phyloP scores from a whole-genome alignment of 1,140 invertebrate genomes.

The Bombus waltoni region DNA sequence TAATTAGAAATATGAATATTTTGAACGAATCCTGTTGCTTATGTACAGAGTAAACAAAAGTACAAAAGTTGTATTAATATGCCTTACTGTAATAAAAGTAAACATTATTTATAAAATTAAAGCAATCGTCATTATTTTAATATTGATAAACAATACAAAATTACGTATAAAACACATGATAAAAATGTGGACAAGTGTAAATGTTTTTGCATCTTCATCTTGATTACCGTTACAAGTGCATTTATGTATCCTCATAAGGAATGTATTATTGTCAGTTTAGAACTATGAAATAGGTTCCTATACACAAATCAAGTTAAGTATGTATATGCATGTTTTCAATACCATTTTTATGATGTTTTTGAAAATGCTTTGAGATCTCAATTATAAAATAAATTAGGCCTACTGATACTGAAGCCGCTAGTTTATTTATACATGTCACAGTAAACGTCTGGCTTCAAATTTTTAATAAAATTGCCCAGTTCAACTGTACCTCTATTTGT shows the following conservation, averaged over 20 bases:
- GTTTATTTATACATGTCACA: slow-evolving; percentile 60
- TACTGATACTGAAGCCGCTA: slow-evolving; percentile 65
- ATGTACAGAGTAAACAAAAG: slow-evolving; percentile 54
- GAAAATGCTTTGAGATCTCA: slow-evolving; percentile 79
- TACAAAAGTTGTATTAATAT: slow-evolving; percentile 71
- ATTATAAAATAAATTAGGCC: slow-evolving; percentile 72
- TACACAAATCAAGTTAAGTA: slow-evolving; percentile 65
- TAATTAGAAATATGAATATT: slow-evolving; percentile 42
- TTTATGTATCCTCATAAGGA: slow-evolving; percentile 71
- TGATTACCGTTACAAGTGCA: slow-evolving; percentile 71
- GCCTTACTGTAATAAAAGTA: slow-evolving; percentile 67
- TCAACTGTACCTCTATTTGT: slow-evolving; percentile 54
- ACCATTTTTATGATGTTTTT: slow-evolving; percentile 74
- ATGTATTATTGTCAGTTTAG: slow-evolving; percentile 72
- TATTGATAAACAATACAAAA: slow-evolving; percentile 27
- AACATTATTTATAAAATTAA: slow-evolving; percentile 52
- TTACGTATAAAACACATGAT: slow-evolving; percentile 8
- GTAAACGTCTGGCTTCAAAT: slow-evolving; percentile 49
- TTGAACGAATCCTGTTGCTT: slow-evolving; percentile 33
- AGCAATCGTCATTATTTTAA: slow-evolving; percentile 32
- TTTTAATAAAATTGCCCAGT: slow-evolving; percentile 41
- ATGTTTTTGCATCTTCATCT: slow-evolving; percentile 49
- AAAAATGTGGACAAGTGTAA: slow-evolving; percentile 44
- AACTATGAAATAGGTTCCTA: slow-evolving; percentile 75
- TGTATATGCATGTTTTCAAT: slow-evolving; percentile 66